Percentiles rank a stretch among this genome's conserved stretches.
Evolutionary conservation across 2,113 vertebrate genomes (phyloP).

Genomic region (Seriola dumerili): DNA sequence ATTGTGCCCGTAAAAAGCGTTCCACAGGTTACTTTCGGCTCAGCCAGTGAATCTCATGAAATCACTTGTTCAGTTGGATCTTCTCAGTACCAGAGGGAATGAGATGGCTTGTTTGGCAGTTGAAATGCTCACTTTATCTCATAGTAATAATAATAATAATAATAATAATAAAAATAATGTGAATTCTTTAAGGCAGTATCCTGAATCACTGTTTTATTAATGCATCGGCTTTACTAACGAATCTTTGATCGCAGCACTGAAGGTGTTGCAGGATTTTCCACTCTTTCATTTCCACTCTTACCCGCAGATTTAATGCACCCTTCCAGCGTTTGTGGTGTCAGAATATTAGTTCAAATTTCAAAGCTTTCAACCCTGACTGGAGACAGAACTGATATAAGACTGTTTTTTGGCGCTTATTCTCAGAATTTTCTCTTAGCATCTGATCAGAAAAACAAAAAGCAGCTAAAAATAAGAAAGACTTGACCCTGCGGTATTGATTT

Average conservation of each 20-base stretch:
- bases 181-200: conserved; percentile 25
- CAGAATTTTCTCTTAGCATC: neutral
- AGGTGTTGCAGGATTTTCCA: neutral
- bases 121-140: neutral
- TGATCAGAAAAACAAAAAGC: conserved; percentile 20
- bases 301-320: conserved; percentile 13
- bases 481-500: conserved; percentile 41
- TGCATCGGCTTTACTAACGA: conserved; percentile 1
- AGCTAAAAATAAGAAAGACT: conserved; percentile 12
- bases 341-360: conserved; percentile 27
- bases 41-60: neutral
- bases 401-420: conserved; percentile 17
- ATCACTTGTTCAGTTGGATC: conserved; percentile 16
- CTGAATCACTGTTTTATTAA: conserved; percentile 32
- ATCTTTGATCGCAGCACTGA: conserved; percentile 27
- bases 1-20: neutral
- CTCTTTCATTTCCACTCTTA: conserved; percentile 23
- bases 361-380: conserved; percentile 10
- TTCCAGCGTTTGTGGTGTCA: conserved; percentile 14
- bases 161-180: too few relatives aligned
- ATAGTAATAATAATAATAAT: neutral
- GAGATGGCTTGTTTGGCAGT: conserved; percentile 3
- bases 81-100: conserved; percentile 1
- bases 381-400: conserved; percentile 1
- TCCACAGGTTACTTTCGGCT: neutral